These are phyloP conservation scores for Montifringilla adamsi DNA, from an alignment of 2,113 vertebrate genomes.

Conservation along the genomic window DNA sequence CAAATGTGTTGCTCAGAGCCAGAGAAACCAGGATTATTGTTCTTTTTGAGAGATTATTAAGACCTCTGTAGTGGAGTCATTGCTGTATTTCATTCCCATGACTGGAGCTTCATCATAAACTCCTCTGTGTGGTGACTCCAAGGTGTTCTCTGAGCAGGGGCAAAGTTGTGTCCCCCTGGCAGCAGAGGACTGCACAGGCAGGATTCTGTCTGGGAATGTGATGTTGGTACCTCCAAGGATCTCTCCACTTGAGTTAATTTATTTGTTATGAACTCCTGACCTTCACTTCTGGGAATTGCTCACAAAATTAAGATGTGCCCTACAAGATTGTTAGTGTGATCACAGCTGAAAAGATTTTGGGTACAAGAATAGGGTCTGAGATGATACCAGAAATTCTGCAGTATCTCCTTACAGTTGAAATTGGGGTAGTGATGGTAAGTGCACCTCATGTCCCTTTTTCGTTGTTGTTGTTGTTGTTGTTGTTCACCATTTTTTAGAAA, in stretches of 20 bases:
- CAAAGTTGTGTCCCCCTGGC: neutral
- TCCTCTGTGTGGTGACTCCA: neutral
- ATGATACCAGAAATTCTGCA: neutral
- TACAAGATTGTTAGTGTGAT: neutral
- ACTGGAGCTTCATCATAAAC: neutral
- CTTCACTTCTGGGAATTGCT: neutral
- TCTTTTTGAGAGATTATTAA: neutral
- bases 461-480: neutral
- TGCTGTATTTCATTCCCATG: neutral
- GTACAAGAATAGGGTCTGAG: neutral
- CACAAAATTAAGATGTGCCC: neutral
- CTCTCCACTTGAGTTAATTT: neutral
- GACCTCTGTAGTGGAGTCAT: neutral
- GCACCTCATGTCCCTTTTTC: accelerated
- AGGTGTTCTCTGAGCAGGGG: neutral
- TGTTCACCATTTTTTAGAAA: neutral
- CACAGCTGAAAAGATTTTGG: neutral
- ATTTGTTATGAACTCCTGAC: neutral
- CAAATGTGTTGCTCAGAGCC: accelerated
- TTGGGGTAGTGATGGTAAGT: accelerated
- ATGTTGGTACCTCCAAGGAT: neutral
- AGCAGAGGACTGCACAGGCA: neutral
- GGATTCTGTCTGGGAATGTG: neutral
- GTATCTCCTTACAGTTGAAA: neutral
- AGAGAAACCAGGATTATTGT: neutral